phyloP scores from a whole-genome alignment of 2,113 vertebrate species.

The Lepisosteus oculatus region DNA sequence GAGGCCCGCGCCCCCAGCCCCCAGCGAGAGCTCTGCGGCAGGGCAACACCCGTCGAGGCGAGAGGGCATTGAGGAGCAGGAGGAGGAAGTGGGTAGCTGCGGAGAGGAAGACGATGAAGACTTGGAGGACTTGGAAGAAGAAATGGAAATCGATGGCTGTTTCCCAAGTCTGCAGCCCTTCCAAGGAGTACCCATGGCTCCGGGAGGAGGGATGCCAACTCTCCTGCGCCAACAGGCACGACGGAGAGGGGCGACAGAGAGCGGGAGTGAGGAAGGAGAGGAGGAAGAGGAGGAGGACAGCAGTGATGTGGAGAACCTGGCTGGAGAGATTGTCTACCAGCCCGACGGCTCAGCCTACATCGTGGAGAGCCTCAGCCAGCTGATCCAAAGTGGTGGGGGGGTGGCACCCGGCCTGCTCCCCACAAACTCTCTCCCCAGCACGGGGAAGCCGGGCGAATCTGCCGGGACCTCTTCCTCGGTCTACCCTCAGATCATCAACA shows the following conservation, averaged over 20 bases:
- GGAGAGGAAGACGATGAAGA: conserved; percentile 82
- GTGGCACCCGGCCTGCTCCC: conserved; percentile 73
- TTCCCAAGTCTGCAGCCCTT: conserved; percentile 74
- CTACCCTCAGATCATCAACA: conserved; percentile 99
- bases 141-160: conserved; percentile 81
- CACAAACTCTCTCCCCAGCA: conserved; percentile 79
- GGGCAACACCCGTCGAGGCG: conserved; percentile 55
- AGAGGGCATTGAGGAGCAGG: conserved; percentile 76
- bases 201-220: conserved; percentile 66
- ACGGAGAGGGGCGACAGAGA: conserved; percentile 67
- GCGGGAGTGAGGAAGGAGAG: conserved; percentile 88
- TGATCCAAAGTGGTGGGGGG: conserved; percentile 84
- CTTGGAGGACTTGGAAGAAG: conserved; percentile 83
- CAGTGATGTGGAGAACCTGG: conserved; percentile 98
- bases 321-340: conserved; percentile 99
- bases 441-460: conserved; percentile 70
- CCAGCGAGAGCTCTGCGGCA: conserved; percentile 49
- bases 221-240: conserved; percentile 62
- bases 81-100: conserved; percentile 65
- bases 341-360: conserved; percentile 97
- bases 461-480: conserved; percentile 83
- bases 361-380: conserved; percentile 96
- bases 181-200: conserved; percentile 61
- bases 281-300: conserved; percentile 83
- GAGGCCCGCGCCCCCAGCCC: conserved; percentile 49